phyloP scores from a whole-genome alignment of 2,888 invertebrate genomes.

The Argyresthia goedartella region DNA sequence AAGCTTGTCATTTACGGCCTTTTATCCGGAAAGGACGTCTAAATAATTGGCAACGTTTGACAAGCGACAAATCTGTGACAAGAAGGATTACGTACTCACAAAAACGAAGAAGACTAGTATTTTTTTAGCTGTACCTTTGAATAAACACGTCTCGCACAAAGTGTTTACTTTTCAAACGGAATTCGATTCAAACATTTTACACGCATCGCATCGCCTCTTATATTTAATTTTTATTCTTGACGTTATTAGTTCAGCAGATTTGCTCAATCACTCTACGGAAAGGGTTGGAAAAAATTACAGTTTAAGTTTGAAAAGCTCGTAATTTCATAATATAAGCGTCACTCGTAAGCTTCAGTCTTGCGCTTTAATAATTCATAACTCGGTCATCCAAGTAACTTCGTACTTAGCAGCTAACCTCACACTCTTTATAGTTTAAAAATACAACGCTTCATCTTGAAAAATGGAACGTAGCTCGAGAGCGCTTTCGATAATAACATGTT shows the following conservation, averaged over 20 bases:
- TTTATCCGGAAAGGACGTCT: conserved; percentile 44
- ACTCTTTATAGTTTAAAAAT: not conserved
- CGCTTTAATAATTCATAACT: conserved; percentile 9
- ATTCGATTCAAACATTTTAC: conserved; percentile 41
- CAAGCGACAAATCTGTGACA: conserved; percentile 26
- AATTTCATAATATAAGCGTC: not conserved
- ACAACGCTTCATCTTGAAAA: not conserved
- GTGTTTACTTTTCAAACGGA: conserved; percentile 22
- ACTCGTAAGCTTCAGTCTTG: not conserved
- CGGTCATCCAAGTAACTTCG: conserved; percentile 6
- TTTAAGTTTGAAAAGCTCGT: not conserved
- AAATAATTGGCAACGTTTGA: conserved; percentile 60
- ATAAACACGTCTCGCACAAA: conserved; percentile 39
- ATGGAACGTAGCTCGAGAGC: conserved; percentile 1
- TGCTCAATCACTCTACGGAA: too few relatives aligned
- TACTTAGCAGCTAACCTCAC: not conserved
- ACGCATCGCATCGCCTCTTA: conserved; percentile 27
- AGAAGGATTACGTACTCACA: conserved; percentile 49
- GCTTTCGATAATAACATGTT: conserved; percentile 24
- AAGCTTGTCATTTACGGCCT: conserved; percentile 49
- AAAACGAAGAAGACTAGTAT: conserved; percentile 20
- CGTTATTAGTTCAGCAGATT: too few relatives aligned
- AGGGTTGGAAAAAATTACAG: not conserved
- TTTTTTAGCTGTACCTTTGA: conserved; percentile 52
- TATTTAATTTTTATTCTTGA: conserved; percentile 23